Conservation (phyloP, 2,888 invertebrate species). For the Uropetala carovei region DNA sequence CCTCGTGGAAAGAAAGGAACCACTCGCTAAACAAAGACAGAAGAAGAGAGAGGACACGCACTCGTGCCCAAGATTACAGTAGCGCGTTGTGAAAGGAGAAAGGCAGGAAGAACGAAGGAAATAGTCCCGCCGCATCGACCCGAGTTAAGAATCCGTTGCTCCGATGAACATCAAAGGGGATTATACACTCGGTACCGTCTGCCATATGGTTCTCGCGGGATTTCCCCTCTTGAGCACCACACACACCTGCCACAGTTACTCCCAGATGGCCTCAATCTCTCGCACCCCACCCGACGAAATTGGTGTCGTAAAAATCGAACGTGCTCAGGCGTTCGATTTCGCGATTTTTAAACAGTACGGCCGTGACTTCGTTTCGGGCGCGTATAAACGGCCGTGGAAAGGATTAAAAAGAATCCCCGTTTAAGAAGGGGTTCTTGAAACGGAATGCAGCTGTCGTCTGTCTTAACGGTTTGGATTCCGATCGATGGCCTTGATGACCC, state of each 20-base stretch:
- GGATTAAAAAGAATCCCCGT: neutral
- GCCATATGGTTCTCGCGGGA: neutral
- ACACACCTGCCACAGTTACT: no score
- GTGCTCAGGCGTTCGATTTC: neutral
- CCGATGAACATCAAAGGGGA: conserved; percentile 4
- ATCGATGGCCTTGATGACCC: no score
- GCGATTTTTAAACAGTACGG: neutral
- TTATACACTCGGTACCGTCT: neutral
- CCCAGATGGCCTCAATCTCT: neutral
- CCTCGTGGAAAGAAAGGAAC: no score
- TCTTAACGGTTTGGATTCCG: no score
- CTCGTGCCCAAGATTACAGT: no score
- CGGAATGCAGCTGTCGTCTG: no score
- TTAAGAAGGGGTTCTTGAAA: no score
- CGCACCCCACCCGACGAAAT: neutral
- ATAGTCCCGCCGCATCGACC: neutral
- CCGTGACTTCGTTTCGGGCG: neutral
- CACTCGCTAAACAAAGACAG: no score
- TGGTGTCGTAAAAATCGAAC: conserved; percentile 15
- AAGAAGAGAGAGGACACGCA: no score
- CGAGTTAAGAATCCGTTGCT: neutral
- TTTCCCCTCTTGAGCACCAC: neutral
- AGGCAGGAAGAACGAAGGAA: neutral
- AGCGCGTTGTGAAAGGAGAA: no score
- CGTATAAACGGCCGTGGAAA: neutral